These are phyloP conservation scores for Tor tambroides DNA, from an alignment of 2,113 vertebrate genomes.

Conservation along the genomic window DNA sequence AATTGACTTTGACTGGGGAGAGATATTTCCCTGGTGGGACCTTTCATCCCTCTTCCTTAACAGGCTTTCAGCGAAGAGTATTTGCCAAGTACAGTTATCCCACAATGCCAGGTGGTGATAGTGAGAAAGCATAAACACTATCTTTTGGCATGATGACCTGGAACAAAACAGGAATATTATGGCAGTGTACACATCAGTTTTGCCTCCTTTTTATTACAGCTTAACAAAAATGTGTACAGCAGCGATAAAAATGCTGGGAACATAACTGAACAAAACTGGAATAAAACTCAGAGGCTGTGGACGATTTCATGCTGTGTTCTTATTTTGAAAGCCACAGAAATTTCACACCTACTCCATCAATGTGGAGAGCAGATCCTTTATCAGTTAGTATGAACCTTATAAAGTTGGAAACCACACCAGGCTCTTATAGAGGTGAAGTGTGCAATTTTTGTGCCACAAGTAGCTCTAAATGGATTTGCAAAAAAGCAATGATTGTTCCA, in stretches of 20 bases:
- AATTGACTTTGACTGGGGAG: slow-evolving; percentile 48
- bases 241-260: too few species aligned
- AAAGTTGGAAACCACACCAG: not conserved
- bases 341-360: slow-evolving; percentile 20
- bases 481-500: not conserved
- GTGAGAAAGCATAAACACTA: slow-evolving; percentile 21
- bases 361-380: not conserved
- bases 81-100: not conserved
- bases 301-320: not conserved
- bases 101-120: slow-evolving; percentile 26
- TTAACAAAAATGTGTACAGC: not conserved
- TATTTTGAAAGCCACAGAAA: slow-evolving; percentile 2
- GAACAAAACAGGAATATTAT: not conserved
- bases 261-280: not conserved
- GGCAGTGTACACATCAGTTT: not conserved
- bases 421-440: not conserved
- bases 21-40: slow-evolving; percentile 2
- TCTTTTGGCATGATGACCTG: slow-evolving; percentile 30
- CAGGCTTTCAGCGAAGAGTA: not conserved
- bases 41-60: not conserved
- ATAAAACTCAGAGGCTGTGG: not conserved
- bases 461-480: not conserved
- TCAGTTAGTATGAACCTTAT: not conserved
- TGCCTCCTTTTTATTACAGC: not conserved
- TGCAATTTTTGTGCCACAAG: not conserved